Percentiles rank a stretch among this genome's conserved stretches.
Conservation (phyloP, 2,797 vertebrate genomes). For the Notolabrus celidotus region DNA sequence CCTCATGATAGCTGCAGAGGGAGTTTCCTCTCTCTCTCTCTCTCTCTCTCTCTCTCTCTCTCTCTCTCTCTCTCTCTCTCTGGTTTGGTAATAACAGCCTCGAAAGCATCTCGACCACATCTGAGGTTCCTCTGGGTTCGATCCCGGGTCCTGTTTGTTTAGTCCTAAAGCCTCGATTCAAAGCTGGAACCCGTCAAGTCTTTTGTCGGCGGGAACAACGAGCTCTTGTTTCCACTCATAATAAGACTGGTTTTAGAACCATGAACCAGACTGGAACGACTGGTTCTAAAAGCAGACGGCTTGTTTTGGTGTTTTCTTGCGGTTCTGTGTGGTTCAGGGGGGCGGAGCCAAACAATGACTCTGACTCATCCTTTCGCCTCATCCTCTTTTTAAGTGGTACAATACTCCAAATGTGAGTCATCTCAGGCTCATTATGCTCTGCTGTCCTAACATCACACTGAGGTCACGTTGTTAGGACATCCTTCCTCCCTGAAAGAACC, state of each 20-base stretch:
- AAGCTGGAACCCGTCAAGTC: too few species aligned
- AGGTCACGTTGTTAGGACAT: too few species aligned
- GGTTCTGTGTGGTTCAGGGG: too few species aligned
- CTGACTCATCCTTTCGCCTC: too few species aligned
- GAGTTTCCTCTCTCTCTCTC: conserved; percentile 5
- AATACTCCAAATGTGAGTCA: background rate
- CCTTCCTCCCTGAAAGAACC: too few species aligned
- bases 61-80: conserved; percentile 45
- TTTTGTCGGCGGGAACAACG: too few species aligned
- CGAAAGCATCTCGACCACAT: conserved; percentile 42
- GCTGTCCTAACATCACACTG: too few species aligned
- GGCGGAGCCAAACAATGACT: too few species aligned
- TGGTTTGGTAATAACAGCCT: conserved; percentile 45
- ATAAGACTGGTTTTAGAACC: background rate
- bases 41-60: background rate
- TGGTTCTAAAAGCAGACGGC: conserved; percentile 12
- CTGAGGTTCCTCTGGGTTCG: conserved; percentile 57
- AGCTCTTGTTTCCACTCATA: conserved; percentile 48
- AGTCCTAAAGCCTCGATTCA: conserved; percentile 25
- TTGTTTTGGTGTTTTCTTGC: conserved; percentile 26
- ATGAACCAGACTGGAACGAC: conserved; percentile 13
- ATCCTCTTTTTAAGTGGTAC: background rate
- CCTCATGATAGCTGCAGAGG: too few species aligned
- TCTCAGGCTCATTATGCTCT: too few species aligned
- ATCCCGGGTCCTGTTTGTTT: conserved; percentile 46